phyloP scores from a whole-genome alignment of 2,113 vertebrate species.

The Anhinga rufa region DNA sequence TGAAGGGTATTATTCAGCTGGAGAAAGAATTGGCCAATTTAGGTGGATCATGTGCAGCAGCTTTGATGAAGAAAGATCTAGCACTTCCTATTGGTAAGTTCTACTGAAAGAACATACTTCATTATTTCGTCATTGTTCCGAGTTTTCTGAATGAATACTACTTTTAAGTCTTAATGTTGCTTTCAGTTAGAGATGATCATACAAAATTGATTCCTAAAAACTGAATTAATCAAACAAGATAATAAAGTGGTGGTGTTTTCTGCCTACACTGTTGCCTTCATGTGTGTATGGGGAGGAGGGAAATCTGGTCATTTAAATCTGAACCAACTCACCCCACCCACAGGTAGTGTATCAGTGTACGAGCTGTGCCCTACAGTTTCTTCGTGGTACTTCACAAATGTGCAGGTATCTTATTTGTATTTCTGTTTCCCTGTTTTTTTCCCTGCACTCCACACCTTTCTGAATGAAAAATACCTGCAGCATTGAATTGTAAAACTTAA shows the following conservation, averaged over 20 bases:
- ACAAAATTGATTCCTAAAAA: background rate
- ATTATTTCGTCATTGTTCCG: background rate
- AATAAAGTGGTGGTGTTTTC: background rate
- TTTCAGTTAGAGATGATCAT: background rate
- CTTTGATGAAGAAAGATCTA: conserved; percentile 98
- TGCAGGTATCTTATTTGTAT: background rate
- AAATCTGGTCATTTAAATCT: background rate
- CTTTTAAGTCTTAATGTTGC: background rate
- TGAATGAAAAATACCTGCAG: background rate
- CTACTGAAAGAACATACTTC: background rate
- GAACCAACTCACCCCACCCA: background rate
- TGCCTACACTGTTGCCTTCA: background rate
- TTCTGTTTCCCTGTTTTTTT: background rate
- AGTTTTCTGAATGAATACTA: background rate
- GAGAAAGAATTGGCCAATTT: conserved; percentile 96
- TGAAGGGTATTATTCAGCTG: conserved; percentile 92
- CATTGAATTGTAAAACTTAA: background rate
- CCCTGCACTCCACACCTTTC: background rate
- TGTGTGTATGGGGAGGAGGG: background rate
- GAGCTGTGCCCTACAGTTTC: background rate
- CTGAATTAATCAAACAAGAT: background rate
- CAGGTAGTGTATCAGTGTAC: background rate
- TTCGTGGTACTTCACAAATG: background rate
- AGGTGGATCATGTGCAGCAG: conserved; percentile 94
- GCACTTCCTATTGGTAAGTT: conserved; percentile 90